Evolutionary conservation across 2,797 vertebrate species (phyloP).

Genomic region (Parauchenoglanis ngamensis): DNA sequence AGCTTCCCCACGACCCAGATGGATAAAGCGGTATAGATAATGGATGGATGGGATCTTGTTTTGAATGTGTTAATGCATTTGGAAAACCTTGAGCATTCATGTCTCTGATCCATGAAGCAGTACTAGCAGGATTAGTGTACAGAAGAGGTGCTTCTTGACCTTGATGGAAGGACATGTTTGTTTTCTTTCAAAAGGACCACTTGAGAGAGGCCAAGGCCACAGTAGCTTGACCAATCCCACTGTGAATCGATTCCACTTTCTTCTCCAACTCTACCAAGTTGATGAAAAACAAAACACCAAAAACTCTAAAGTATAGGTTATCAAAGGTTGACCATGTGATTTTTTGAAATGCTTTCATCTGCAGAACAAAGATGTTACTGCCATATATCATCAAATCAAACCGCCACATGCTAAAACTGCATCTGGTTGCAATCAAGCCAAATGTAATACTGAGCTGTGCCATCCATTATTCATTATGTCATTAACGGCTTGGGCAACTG

Average conservation of each 20-base stretch:
- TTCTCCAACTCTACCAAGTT: background rate
- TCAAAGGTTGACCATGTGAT: background rate
- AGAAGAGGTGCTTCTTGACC: background rate
- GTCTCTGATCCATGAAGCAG: background rate
- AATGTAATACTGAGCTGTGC: slow-evolving; percentile 61
- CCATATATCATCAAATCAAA: slow-evolving; percentile 46
- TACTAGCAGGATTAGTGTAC: background rate
- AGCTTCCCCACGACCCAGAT: no score
- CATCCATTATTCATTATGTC: slow-evolving; percentile 65
- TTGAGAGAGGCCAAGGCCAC: background rate
- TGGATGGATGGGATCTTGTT: no score
- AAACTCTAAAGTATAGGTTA: background rate
- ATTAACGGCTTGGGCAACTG: slow-evolving; percentile 55
- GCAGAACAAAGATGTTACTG: slow-evolving; percentile 20
- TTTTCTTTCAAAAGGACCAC: background rate
- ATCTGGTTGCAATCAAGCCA: slow-evolving; percentile 61
- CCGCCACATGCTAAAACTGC: slow-evolving; percentile 52
- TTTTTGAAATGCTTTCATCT: slow-evolving; percentile 40
- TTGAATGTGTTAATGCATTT: background rate
- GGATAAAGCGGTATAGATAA: no score
- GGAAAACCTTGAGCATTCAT: background rate
- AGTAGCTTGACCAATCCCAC: background rate
- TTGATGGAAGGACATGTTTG: background rate
- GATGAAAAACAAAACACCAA: background rate
- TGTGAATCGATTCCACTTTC: background rate